phyloP scores from a whole-genome alignment of 2,113 vertebrate genomes.

The Panthera leo region DNA sequence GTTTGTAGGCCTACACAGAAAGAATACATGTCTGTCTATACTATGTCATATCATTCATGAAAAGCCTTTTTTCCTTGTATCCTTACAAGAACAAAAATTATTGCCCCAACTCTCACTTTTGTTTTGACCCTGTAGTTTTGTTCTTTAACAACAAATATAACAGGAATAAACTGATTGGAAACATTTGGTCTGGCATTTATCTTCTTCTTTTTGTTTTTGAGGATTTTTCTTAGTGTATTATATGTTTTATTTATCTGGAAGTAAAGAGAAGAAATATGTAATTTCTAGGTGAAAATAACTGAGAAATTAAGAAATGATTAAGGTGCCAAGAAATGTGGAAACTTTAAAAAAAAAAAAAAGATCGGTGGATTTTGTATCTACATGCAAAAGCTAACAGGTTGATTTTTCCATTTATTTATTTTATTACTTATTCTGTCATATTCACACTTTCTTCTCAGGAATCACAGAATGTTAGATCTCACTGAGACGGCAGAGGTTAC shows the following conservation, averaged over 20 bases:
- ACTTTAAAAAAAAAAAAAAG: not conserved
- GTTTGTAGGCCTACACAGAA: not conserved
- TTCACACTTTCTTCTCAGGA: constrained; percentile 33
- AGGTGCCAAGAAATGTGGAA: not conserved
- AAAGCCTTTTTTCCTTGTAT: not conserved
- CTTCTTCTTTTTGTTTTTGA: not conserved
- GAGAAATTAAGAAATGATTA: constrained; percentile 13
- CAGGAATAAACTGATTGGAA: not conserved
- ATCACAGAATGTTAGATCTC: not conserved
- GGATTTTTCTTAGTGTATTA: not conserved
- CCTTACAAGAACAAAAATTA: not conserved
- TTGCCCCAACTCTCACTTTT: not conserved
- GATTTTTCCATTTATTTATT: not conserved
- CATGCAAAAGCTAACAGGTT: not conserved
- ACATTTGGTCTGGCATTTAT: not conserved
- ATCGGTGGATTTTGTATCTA: not conserved
- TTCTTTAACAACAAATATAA: not conserved
- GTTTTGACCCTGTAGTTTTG: not conserved
- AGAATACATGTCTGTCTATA: not conserved
- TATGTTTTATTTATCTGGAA: not conserved
- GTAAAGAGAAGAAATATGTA: not conserved
- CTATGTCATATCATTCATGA: not conserved
- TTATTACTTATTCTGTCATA: not conserved
- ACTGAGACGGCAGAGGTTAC: not conserved
- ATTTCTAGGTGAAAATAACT: not conserved